Evolutionary conservation across 1,140 invertebrate genomes (phyloP).

Genomic region (Drosophila jambulina): DNA sequence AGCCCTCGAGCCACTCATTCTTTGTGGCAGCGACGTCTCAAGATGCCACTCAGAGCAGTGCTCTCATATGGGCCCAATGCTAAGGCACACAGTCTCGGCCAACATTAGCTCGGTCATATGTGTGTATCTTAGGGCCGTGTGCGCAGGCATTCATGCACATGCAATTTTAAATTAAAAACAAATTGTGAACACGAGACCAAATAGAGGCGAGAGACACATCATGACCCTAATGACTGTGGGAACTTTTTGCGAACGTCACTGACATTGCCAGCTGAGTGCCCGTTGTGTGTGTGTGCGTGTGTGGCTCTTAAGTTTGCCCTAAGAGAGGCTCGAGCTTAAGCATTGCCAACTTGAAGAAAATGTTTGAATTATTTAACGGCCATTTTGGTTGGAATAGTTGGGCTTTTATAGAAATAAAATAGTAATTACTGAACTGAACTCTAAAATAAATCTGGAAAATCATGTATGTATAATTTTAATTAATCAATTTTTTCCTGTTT

Average conservation of each 20-base stretch:
- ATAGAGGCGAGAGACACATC: slow-evolving; percentile 42
- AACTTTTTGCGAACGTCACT: slow-evolving; percentile 58
- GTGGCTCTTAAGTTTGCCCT: slow-evolving; percentile 48
- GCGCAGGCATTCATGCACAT: slow-evolving; percentile 10
- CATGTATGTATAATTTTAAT: too few species aligned
- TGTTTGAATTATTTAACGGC: slow-evolving; percentile 46
- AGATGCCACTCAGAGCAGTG: slow-evolving; percentile 55
- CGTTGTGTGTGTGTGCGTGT: slow-evolving; percentile 16
- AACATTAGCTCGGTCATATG: slow-evolving; percentile 17
- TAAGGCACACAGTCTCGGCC: slow-evolving; percentile 7
- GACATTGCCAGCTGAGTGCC: slow-evolving; percentile 35
- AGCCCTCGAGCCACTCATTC: slow-evolving; percentile 52
- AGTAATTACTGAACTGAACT: too few species aligned
- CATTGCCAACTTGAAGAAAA: slow-evolving; percentile 43
- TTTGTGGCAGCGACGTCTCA: slow-evolving; percentile 57
- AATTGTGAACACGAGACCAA: slow-evolving; percentile 75
- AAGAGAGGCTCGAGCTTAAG: slow-evolving; percentile 48
- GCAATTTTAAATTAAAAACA: slow-evolving; percentile 55
- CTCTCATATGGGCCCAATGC: slow-evolving; percentile 16
- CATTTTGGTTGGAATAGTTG: slow-evolving; percentile 3
- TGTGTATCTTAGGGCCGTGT: slow-evolving; percentile 34
- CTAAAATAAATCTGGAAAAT: too few species aligned
- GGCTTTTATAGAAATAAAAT: too few species aligned
- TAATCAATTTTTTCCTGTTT: slow-evolving; percentile 4
- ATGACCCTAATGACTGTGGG: slow-evolving; percentile 78